phyloP scores from a whole-genome alignment of 2,888 invertebrate genomes.

The Amphipoea oculea region DNA sequence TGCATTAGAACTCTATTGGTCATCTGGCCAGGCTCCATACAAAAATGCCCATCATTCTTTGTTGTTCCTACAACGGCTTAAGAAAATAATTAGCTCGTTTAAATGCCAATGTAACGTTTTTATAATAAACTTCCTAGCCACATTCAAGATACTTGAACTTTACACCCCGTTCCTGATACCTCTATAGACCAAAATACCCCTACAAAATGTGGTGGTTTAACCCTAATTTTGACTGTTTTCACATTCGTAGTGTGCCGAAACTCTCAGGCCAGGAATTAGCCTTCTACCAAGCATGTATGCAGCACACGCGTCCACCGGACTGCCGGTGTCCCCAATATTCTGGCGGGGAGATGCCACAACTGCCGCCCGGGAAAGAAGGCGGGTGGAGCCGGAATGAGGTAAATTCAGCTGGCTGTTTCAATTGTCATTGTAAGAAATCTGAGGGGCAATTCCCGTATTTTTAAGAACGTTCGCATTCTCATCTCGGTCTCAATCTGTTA shows the following conservation, averaged over 20 bases:
- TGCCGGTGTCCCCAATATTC: slow-evolving; percentile 85
- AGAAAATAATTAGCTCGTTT: too few relatives aligned
- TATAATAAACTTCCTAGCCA: too few relatives aligned
- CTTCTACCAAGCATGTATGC: slow-evolving; percentile 87
- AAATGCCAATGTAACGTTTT: too few relatives aligned
- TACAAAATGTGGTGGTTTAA: not conserved
- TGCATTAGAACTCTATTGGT: too few relatives aligned
- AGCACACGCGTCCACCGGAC: slow-evolving; percentile 83
- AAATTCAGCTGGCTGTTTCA: slow-evolving; percentile 4
- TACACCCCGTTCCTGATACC: too few relatives aligned
- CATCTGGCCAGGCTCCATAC: too few relatives aligned
- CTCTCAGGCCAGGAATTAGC: slow-evolving; percentile 84
- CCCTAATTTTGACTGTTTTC: slow-evolving; percentile 45
- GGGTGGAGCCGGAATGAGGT: slow-evolving; percentile 88
- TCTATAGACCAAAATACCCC: not conserved
- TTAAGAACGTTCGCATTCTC: not conserved
- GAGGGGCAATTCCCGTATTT: not conserved
- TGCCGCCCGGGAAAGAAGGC: slow-evolving; percentile 83
- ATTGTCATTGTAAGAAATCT: not conserved
- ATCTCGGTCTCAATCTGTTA: not conserved
- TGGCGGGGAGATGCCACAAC: slow-evolving; percentile 77
- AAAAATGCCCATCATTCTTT: too few relatives aligned
- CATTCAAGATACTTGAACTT: too few relatives aligned
- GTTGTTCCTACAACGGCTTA: too few relatives aligned
- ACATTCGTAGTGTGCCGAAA: slow-evolving; percentile 74